Evolutionary conservation across 1,140 invertebrate genomes (phyloP).

Genomic region (Zophobas atratus): DNA sequence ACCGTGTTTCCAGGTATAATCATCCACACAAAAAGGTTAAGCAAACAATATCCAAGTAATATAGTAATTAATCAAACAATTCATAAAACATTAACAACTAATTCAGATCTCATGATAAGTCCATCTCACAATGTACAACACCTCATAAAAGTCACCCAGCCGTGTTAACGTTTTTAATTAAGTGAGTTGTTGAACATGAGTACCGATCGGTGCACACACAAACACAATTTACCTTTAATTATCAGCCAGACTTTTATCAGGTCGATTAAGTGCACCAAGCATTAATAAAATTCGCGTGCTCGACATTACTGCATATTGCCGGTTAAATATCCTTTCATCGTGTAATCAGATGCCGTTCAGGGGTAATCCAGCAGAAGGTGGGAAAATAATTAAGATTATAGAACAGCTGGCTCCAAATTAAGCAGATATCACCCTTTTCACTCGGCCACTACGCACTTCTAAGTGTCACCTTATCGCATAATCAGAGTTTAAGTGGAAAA

Average conservation of each 20-base stretch:
- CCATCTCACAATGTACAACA: constrained; percentile 42
- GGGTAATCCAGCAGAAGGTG: constrained; percentile 34
- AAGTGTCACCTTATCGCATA: constrained; percentile 18
- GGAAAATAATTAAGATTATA: constrained; percentile 42
- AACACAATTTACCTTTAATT: constrained; percentile 37
- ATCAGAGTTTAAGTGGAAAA: constrained; percentile 11
- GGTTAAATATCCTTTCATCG: constrained; percentile 28
- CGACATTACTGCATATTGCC: constrained; percentile 27
- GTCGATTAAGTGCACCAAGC: constrained; percentile 26
- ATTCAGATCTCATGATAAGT: constrained; percentile 42
- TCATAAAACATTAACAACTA: constrained; percentile 39
- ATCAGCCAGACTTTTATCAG: constrained; percentile 30
- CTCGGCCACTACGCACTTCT: neutral
- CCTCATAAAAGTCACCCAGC: constrained; percentile 38
- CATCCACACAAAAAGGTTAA: neutral
- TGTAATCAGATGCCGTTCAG: constrained; percentile 32
- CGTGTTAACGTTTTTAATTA: constrained; percentile 40
- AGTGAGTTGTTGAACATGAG: constrained; percentile 28
- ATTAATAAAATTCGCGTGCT: constrained; percentile 26
- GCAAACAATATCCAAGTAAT: constrained; percentile 42
- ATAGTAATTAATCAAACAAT: constrained; percentile 39
- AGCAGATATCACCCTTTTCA: constrained; percentile 21
- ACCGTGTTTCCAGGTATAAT: too few relatives aligned
- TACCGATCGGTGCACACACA: constrained; percentile 11
- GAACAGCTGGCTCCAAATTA: constrained; percentile 10